These are phyloP conservation scores for Cryptus armator DNA, from an alignment of 2,888 invertebrate species.

Conservation along the genomic window DNA sequence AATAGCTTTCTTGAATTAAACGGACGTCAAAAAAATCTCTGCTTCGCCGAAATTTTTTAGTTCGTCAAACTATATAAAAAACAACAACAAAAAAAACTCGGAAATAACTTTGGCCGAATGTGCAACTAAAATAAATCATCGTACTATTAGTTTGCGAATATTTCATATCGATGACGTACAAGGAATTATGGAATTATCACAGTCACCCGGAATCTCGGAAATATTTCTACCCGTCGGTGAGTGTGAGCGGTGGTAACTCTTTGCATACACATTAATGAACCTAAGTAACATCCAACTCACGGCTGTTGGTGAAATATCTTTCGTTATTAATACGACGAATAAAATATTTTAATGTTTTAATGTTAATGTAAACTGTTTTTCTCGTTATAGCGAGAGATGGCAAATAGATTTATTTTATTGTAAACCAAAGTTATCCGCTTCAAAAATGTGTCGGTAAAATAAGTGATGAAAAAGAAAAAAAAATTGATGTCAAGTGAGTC, in stretches of 20 bases:
- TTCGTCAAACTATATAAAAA: too few relatives aligned
- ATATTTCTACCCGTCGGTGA: conserved; percentile 69
- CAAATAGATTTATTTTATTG: not conserved
- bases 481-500: not conserved
- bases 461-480: not conserved
- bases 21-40: not conserved
- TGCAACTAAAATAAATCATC: not conserved
- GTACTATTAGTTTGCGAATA: not conserved
- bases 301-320: not conserved
- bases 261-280: not conserved
- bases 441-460: not conserved
- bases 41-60: too few relatives aligned
- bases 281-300: not conserved
- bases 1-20: conserved; percentile 11
- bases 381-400: too few relatives aligned
- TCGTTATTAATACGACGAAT: too few relatives aligned
- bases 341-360: too few relatives aligned
- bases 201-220: conserved; percentile 61
- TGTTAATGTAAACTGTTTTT: too few relatives aligned
- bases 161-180: conserved; percentile 47
- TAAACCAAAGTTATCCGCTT: too few relatives aligned
- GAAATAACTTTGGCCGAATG: not conserved
- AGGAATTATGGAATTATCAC: conserved; percentile 59
- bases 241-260: conserved; percentile 34
- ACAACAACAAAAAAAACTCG: too few relatives aligned